Evolutionary conservation across 2,888 invertebrate genomes (phyloP).

Genomic region (Cephus nigrinus): DNA sequence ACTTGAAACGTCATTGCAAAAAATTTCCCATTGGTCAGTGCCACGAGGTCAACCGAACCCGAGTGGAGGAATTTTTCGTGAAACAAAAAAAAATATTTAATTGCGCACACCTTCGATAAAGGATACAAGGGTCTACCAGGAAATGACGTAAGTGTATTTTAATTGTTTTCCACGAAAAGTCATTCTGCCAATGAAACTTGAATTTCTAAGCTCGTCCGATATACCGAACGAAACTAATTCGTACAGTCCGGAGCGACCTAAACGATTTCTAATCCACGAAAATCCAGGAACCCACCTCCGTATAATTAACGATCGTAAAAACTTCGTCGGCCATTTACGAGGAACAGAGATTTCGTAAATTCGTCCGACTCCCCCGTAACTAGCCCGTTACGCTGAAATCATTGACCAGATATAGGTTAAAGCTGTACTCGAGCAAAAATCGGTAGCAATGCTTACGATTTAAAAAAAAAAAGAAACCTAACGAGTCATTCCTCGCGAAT

Average conservation of each 20-base stretch:
- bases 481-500: too few relatives aligned
- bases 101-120: not conserved
- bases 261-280: not conserved
- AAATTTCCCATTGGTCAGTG: not conserved
- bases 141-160: not conserved
- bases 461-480: too few relatives aligned
- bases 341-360: not conserved
- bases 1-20: not conserved
- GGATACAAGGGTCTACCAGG: not conserved
- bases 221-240: not conserved
- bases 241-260: not conserved
- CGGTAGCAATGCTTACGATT: too few relatives aligned
- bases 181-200: not conserved
- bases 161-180: not conserved
- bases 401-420: too few relatives aligned
- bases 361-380: not conserved
- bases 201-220: not conserved
- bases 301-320: not conserved
- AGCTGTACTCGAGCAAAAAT: too few relatives aligned
- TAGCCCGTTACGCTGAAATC: not conserved
- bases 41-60: not conserved
- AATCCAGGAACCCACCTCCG: not conserved
- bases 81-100: not conserved
- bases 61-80: not conserved
- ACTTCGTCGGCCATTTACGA: not conserved